Percentiles rank a stretch among this genome's conserved stretches.
Conservation (phyloP, 1,140 invertebrate species). For the Archegozetes longisetosus region DNA sequence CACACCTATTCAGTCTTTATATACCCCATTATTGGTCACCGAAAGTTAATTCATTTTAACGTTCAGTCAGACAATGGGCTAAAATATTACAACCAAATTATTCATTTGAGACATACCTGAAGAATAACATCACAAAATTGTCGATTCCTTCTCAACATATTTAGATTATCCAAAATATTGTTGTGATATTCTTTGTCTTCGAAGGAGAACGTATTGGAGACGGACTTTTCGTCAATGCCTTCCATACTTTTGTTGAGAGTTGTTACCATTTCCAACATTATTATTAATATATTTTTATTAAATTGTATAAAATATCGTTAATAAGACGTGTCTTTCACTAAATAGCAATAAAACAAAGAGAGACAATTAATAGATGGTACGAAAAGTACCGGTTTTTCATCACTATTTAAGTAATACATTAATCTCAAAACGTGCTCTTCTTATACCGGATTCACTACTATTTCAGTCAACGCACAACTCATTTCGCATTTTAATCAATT, state of each 20-base stretch:
- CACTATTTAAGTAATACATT: too few species aligned
- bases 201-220: constrained; percentile 26
- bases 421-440: too few species aligned
- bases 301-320: too few species aligned
- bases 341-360: too few species aligned
- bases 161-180: constrained; percentile 42
- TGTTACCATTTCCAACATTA: not conserved
- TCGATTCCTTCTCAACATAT: constrained; percentile 53
- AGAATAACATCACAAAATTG: constrained; percentile 63
- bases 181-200: constrained; percentile 37
- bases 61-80: too few species aligned
- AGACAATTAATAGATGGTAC: too few species aligned
- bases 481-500: too few species aligned
- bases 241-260: not conserved
- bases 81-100: not conserved
- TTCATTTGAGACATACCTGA: constrained; percentile 37
- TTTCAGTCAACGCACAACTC: too few species aligned
- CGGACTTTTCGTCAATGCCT: not conserved
- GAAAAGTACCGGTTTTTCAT: too few species aligned
- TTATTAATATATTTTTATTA: not conserved
- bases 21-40: not conserved
- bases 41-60: not conserved
- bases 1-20: not conserved
- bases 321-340: too few species aligned
- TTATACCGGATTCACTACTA: too few species aligned